Percentiles rank a stretch among this genome's conserved stretches.
Evolutionary conservation across 2,888 invertebrate species (phyloP).

Genomic region (Megaustenia siamemsis): DNA sequence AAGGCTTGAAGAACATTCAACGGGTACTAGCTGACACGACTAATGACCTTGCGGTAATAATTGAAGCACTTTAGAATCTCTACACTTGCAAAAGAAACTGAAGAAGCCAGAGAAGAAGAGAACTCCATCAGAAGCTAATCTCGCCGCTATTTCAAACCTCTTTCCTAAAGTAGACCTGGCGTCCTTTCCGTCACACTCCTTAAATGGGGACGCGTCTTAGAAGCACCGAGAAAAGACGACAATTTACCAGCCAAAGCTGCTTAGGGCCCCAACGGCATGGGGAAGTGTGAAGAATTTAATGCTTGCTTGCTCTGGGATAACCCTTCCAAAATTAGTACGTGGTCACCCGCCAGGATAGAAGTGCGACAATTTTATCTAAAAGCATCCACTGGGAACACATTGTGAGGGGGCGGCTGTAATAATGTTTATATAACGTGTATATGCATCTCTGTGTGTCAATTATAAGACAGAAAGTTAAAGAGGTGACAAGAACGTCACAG

Average conservation of each 20-base stretch:
- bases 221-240: constrained; percentile 15
- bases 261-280: neutral
- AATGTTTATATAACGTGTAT: neutral
- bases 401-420: constrained; percentile 3
- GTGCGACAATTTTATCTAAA: neutral
- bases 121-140: constrained; percentile 22
- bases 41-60: constrained; percentile 18
- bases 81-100: constrained; percentile 7
- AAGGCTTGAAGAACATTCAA: neutral
- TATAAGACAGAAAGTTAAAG: neutral
- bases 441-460: neutral
- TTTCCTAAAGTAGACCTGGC: constrained; percentile 13
- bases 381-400: neutral
- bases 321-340: constrained; percentile 15
- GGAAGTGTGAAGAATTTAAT: constrained; percentile 15
- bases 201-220: constrained; percentile 23
- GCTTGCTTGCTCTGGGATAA: constrained; percentile 28
- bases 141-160: constrained; percentile 2
- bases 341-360: neutral
- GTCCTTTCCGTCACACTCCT: constrained; percentile 14
- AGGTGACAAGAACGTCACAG: neutral
- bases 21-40: neutral
- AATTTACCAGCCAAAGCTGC: constrained; percentile 24
- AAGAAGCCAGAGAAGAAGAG: neutral
- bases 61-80: constrained; percentile 14